Base-by-base conservation (phyloP, 2,797 vertebrate genomes). In the Geotria australis region DNA sequence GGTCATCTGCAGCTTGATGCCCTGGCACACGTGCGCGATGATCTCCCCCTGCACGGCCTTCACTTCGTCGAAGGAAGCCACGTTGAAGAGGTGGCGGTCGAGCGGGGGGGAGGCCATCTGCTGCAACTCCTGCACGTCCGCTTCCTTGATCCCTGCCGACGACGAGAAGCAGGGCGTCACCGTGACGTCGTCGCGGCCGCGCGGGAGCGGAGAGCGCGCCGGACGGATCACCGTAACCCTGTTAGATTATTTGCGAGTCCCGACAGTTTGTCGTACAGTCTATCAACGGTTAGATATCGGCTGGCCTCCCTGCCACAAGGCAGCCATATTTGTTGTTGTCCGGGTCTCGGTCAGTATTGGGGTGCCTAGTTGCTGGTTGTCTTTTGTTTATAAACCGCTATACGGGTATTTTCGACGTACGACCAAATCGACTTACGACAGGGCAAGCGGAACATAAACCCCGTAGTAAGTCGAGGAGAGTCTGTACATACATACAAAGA, bases 111-210 rank as follows among this genome's bases (percentile, higher is more conserved):
- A 91, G 45, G 85, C 83, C 64, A 98, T 78, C 47, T 74, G 68
- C 66, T 76, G 80, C 69, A 95, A 72, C 65, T 91, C 79, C 57
- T 75, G 78, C 55, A 75, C 76, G 61, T 91, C 81, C 15, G 85
- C 81, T 64, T 76, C 75, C 66, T 80, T 82, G 65, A 91, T 72
- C 57, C 88, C 89, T 95, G 62, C 46, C 66, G 10, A 57, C 57
- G 48, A 58, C 48, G 24, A 48, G 58, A 48, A 58, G 2, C 2
- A 24, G 24, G 5, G 24, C n/a, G n/a, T n/a, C n/a, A n/a, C n/a
- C n/a, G n/a, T n/a, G n/a, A 56, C 8, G 11, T 47, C 56, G n/a
- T 46, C 46, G 10, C 57, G 46, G 45, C 45, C n/a, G 9, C 56
- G 56, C 46, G 46, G 46, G 8, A 12, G 12, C 47, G 46, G 46